These are phyloP conservation scores for Caenorhabditis tropicalis DNA, from an alignment of 1,140 invertebrate species.

Conservation along the genomic window DNA sequence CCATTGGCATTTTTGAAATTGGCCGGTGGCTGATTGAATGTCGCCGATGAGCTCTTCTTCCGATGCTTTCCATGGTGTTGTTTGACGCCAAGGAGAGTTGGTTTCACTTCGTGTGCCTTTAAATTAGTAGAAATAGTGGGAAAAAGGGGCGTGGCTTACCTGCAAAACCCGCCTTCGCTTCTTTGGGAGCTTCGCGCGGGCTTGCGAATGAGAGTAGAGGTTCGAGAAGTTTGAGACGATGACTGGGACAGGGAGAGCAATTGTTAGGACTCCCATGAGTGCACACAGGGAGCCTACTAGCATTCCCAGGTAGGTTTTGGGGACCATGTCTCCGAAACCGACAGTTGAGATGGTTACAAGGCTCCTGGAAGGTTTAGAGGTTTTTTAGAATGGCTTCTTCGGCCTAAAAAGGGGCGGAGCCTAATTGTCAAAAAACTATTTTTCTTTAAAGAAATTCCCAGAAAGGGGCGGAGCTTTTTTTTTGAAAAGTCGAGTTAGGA, in stretches of 20 bases:
- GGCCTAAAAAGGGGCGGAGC: too few species aligned
- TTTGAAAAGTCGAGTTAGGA: too few species aligned
- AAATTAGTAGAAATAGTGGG: not conserved
- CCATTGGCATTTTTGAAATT: constrained; percentile 49
- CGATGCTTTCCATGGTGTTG: constrained; percentile 49
- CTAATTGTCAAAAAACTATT: too few species aligned
- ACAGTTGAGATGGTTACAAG: constrained; percentile 76
- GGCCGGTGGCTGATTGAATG: not conserved
- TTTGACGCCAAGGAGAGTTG: constrained; percentile 47
- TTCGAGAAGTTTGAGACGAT: constrained; percentile 92
- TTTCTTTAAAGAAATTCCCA: too few species aligned
- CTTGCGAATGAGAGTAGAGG: constrained; percentile 90
- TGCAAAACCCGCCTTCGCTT: constrained; percentile 86
- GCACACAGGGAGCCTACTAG: constrained; percentile 87
- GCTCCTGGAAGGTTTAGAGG: constrained; percentile 65
- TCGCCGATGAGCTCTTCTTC: constrained; percentile 53
- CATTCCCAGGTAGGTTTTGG: constrained; percentile 76
- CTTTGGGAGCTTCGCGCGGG: constrained; percentile 86
- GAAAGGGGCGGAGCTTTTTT: too few species aligned
- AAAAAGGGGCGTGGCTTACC: too few species aligned
- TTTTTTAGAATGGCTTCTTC: too few species aligned
- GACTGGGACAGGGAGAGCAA: constrained; percentile 88
- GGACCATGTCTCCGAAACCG: constrained; percentile 85
- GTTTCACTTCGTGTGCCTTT: constrained; percentile 60
- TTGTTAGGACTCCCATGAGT: constrained; percentile 86